Percentiles rank a stretch among this genome's conserved stretches.
Conservation (phyloP, 2,113 vertebrate species). For the Tricholaema leucomelas region DNA sequence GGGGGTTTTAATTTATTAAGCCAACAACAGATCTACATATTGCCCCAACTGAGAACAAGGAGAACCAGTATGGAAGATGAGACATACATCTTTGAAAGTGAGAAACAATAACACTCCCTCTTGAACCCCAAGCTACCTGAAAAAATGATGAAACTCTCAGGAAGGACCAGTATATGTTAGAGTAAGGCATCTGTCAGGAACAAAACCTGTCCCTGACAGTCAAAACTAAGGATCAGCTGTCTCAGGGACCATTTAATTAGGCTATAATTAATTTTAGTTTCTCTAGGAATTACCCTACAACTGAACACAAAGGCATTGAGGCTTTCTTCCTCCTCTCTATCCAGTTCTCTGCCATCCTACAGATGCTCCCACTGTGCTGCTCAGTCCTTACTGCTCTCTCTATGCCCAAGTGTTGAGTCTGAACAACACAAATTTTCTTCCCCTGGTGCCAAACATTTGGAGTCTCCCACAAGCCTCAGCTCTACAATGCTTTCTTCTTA, state of each 20-base stretch:
- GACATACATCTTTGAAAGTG: background rate
- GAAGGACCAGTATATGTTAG: background rate
- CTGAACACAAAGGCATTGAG: background rate
- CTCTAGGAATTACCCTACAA: background rate
- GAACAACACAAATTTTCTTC: background rate
- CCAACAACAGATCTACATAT: background rate
- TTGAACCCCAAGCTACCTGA: background rate
- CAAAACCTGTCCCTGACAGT: background rate
- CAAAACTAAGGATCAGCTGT: background rate
- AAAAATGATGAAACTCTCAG: background rate
- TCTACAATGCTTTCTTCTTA: background rate
- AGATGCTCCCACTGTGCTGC: background rate
- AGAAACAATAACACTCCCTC: background rate
- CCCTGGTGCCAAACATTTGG: rapidly evolving
- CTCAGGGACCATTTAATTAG: background rate
- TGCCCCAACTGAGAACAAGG: background rate
- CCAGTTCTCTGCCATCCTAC: background rate
- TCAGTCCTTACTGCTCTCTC: background rate
- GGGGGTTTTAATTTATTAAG: background rate
- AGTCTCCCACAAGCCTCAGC: background rate
- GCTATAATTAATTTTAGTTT: background rate
- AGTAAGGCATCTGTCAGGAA: background rate
- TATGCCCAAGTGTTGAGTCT: rapidly evolving
- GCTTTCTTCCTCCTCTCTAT: background rate
- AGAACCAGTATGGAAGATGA: background rate